Conservation (phyloP, 2,888 invertebrate genomes). For the Platerodrilus igneus region DNA sequence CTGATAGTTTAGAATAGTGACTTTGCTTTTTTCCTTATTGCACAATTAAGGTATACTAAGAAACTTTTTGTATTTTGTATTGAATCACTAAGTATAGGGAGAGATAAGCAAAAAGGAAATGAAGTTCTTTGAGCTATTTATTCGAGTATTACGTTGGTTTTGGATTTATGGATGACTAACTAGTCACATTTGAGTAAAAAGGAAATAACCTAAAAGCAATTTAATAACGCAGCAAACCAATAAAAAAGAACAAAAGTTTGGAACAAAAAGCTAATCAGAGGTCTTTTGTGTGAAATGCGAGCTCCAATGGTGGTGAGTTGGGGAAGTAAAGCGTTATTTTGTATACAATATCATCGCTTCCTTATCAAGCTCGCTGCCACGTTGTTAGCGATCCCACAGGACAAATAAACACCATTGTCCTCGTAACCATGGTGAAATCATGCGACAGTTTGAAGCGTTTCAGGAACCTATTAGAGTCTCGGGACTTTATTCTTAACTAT, state of each 20-base stretch:
- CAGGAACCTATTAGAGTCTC: conserved; percentile 36
- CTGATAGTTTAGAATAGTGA: no score
- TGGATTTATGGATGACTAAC: no score
- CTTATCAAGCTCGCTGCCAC: conserved; percentile 49
- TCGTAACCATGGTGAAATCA: conserved; percentile 51
- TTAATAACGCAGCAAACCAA: conserved; percentile 22
- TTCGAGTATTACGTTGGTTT: no score
- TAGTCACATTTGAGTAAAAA: no score
- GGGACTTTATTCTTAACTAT: conserved; percentile 31
- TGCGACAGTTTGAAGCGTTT: conserved; percentile 45
- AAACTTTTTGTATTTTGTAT: no score
- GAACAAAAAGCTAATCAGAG: conserved; percentile 31
- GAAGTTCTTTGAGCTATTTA: no score
- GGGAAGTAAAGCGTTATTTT: conserved; percentile 37
- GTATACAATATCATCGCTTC: conserved; percentile 49
- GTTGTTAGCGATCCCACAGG: conserved; percentile 51
- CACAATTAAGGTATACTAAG: no score
- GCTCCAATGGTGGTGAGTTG: conserved; percentile 24
- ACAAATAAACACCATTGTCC: conserved; percentile 52
- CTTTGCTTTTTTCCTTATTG: no score
- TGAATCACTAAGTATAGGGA: no score
- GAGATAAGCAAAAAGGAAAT: no score
- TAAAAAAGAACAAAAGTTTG: conserved; percentile 26
- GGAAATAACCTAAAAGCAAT: conserved; percentile 21
- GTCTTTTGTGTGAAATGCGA: conserved; percentile 25